phyloP scores from a whole-genome alignment of 2,888 invertebrate species.

The Heliconius aoede region DNA sequence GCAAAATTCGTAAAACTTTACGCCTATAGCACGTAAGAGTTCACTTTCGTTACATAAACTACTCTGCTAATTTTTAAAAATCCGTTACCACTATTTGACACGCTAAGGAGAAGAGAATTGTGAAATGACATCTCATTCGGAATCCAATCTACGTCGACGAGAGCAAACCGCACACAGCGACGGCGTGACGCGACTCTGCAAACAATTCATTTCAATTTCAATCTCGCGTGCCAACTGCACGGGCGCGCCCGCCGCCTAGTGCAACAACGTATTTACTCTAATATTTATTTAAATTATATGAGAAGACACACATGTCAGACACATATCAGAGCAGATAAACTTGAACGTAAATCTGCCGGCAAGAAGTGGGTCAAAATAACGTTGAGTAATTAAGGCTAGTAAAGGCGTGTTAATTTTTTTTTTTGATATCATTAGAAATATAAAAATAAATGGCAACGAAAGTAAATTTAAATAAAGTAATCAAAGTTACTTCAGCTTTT shows the following conservation, averaged over 20 bases:
- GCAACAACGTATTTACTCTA: slow-evolving; percentile 10
- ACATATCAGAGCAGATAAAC: background rate
- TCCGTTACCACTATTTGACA: slow-evolving; percentile 4
- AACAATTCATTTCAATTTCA: slow-evolving; percentile 80
- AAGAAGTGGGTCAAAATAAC: too few species aligned
- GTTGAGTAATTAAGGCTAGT: too few species aligned
- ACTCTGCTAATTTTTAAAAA: background rate
- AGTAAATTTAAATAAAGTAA: slow-evolving; percentile 67
- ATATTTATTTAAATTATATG: background rate
- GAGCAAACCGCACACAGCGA: slow-evolving; percentile 68
- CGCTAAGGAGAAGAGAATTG: slow-evolving; percentile 18
- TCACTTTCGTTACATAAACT: background rate
- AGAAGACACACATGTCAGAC: too few species aligned
- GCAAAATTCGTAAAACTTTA: too few species aligned
- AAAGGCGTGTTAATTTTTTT: background rate
- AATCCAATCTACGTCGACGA: slow-evolving; percentile 70
- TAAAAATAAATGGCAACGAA: slow-evolving; percentile 36
- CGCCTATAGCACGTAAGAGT: too few species aligned
- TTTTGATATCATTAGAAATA: background rate
- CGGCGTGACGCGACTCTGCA: slow-evolving; percentile 63
- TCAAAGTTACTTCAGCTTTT: slow-evolving; percentile 62
- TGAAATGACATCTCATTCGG: slow-evolving; percentile 67
- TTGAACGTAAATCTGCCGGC: too few species aligned
- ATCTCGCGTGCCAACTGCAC: slow-evolving; percentile 62
- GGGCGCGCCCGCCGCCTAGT: slow-evolving; percentile 43